A percentile compares a stretch with the other conserved stretches of the same genome.
phyloP scores from a whole-genome alignment of 2,113 vertebrate species.

The Elaphurus davidianus region DNA sequence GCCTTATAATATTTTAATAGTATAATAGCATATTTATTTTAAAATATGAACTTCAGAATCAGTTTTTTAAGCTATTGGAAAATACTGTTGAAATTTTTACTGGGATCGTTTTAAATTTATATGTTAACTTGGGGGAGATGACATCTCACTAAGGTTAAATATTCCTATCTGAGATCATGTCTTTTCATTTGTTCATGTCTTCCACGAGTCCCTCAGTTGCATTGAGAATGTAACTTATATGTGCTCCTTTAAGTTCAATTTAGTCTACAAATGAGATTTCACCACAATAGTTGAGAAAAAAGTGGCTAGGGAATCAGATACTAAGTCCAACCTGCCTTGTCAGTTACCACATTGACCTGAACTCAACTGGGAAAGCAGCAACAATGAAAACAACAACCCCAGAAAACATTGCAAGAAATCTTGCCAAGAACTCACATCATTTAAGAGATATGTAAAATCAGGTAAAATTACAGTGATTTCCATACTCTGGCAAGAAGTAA shows the following conservation, averaged over 20 bases:
- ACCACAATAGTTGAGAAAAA: background rate
- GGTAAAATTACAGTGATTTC: background rate
- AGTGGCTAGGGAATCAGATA: background rate
- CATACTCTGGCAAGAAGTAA: background rate
- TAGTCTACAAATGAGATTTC: constrained; percentile 1
- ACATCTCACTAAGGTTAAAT: background rate
- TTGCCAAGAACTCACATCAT: background rate
- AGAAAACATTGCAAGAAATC: background rate
- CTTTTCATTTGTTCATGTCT: background rate
- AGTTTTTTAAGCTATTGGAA: background rate
- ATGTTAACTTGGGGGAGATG: background rate
- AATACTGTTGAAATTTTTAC: background rate
- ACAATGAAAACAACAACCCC: background rate
- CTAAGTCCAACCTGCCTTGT: background rate
- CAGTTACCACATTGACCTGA: background rate
- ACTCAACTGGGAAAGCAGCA: background rate
- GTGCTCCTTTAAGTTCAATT: background rate
- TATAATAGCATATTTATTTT: background rate
- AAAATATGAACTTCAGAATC: background rate
- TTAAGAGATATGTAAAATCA: background rate
- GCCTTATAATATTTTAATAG: background rate
- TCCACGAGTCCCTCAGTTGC: background rate
- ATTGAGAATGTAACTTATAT: background rate
- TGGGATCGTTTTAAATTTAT: background rate
- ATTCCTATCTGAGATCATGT: background rate